Evolutionary conservation across 2,113 vertebrate genomes (phyloP).

Genomic region (Speoplatyrhinus poulsoni): DNA sequence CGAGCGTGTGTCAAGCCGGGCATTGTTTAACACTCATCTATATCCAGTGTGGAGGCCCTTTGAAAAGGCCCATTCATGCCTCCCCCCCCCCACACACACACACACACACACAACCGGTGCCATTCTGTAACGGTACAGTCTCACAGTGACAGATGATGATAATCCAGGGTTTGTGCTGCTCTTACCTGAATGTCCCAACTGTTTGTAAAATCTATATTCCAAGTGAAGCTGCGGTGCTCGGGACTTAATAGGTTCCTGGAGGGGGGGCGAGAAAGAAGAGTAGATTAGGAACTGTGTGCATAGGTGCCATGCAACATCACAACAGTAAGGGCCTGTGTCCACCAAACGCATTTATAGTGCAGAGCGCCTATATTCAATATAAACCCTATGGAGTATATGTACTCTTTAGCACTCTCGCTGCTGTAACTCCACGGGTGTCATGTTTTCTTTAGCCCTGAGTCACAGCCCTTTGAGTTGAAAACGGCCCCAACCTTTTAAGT

Average conservation of each 20-base stretch:
- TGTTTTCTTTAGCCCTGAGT: no score
- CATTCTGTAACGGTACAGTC: neutral
- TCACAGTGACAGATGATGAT: neutral
- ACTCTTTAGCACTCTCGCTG: no score
- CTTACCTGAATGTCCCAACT: slow-evolving; percentile 94
- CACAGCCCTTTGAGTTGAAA: no score
- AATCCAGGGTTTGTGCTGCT: neutral
- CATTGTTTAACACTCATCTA: neutral
- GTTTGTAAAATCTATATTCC: slow-evolving; percentile 99
- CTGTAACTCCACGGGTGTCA: no score
- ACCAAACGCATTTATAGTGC: no score
- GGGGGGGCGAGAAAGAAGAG: slow-evolving; percentile 7
- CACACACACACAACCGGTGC: neutral
- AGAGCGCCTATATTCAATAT: no score
- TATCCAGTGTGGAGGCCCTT: neutral
- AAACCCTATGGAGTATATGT: no score
- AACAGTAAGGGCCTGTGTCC: no score
- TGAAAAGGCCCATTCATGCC: neutral
- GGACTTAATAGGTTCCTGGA: slow-evolving; percentile 96
- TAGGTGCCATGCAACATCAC: neutral
- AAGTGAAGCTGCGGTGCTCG: slow-evolving; percentile 95
- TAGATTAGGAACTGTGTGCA: slow-evolving; percentile 1
- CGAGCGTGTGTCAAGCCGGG: neutral
- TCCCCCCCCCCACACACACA: no score
- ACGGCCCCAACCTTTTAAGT: no score